These are phyloP conservation scores for Silurus asotus DNA, from an alignment of 2,113 vertebrate species.

Conservation along the genomic window DNA sequence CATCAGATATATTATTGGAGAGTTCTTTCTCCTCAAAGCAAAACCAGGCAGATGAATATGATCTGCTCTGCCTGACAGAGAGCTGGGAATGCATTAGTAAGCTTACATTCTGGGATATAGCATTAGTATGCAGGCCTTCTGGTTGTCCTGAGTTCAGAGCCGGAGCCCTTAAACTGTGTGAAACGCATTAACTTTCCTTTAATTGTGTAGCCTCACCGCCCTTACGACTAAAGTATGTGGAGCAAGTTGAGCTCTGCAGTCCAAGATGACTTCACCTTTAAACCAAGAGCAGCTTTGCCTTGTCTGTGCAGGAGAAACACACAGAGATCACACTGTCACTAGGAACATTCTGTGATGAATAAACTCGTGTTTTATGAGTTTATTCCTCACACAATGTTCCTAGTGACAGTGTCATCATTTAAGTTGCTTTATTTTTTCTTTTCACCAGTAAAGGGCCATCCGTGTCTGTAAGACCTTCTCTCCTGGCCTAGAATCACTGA, in stretches of 20 bases:
- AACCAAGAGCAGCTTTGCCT: not conserved
- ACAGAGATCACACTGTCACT: too few species aligned
- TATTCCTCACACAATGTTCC: too few species aligned
- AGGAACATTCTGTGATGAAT: too few species aligned
- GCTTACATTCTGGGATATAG: constrained; percentile 32
- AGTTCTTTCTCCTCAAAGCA: not conserved
- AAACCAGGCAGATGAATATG: constrained; percentile 6
- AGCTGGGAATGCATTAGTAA: constrained; percentile 45
- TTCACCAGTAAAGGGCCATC: too few species aligned
- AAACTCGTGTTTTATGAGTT: too few species aligned
- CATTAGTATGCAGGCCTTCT: constrained; percentile 49
- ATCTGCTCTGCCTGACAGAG: constrained; percentile 15
- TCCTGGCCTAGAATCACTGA: too few species aligned
- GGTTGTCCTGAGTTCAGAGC: constrained; percentile 43
- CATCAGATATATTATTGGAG: not conserved
- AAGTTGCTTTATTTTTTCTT: too few species aligned
- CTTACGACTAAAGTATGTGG: constrained; percentile 42
- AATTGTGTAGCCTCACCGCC: constrained; percentile 50
- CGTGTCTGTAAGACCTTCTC: too few species aligned
- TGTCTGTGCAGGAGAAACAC: not conserved
- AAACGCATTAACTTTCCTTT: constrained; percentile 57
- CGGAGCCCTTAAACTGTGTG: constrained; percentile 45
- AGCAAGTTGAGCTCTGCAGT: constrained; percentile 39
- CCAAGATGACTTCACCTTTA: constrained; percentile 8
- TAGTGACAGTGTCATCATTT: too few species aligned